These are phyloP conservation scores for Alectura lathami DNA, from an alignment of 2,113 vertebrate genomes.

Conservation along the genomic window DNA sequence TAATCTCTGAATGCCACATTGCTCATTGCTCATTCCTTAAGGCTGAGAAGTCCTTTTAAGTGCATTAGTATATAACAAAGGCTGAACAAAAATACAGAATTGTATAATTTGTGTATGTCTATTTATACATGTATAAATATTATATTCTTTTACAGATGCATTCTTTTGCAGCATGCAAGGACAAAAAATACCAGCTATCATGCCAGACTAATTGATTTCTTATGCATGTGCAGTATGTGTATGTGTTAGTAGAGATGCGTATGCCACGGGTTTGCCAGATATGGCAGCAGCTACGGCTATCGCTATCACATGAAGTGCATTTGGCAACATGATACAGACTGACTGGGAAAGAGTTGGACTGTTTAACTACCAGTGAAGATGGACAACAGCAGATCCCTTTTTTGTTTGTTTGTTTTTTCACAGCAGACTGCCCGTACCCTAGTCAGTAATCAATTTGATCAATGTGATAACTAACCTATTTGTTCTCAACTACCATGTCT, in stretches of 20 bases:
- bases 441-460: neutral
- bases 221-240: neutral
- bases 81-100: neutral
- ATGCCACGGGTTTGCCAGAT: no score
- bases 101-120: neutral
- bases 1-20: neutral
- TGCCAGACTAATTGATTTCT: neutral
- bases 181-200: neutral
- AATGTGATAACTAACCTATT: neutral
- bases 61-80: neutral
- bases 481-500: neutral
- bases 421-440: neutral
- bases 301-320: neutral
- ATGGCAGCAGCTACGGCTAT: neutral
- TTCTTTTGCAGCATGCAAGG: neutral
- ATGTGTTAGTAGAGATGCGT: neutral
- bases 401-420: neutral
- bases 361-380: neutral
- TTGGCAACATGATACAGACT: no score
- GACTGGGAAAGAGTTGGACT: neutral
- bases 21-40: neutral
- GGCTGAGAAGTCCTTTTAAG: neutral
- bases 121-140: neutral
- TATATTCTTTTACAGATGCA: neutral
- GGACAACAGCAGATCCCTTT: neutral